phyloP scores from a whole-genome alignment of 2,113 vertebrate genomes.

The Mustelus asterias region DNA sequence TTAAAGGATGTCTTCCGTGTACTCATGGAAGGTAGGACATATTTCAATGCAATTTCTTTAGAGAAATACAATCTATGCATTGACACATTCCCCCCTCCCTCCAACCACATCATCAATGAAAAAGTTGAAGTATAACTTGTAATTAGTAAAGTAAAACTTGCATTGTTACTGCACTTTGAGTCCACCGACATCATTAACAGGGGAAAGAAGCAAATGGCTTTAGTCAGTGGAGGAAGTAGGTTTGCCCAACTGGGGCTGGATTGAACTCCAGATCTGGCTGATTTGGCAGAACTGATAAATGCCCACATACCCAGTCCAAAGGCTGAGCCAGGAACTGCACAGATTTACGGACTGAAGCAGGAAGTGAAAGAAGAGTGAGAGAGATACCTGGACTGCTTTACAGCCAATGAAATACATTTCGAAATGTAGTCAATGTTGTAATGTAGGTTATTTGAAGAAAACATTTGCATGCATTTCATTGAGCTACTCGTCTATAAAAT shows the following conservation, averaged over 20 bases:
- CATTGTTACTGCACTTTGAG: background rate
- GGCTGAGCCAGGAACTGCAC: background rate
- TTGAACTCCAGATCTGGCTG: background rate
- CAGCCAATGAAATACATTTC: background rate
- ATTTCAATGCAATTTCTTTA: too few species aligned
- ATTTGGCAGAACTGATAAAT: background rate
- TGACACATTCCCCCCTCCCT: background rate
- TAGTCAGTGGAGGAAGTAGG: background rate
- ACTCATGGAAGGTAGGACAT: constrained; percentile 82
- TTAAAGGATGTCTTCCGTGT: constrained; percentile 86
- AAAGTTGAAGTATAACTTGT: background rate
- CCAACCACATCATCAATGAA: background rate
- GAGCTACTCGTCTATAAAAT: background rate
- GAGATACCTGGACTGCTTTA: background rate
- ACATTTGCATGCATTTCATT: background rate
- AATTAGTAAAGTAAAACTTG: background rate
- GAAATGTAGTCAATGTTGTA: too few species aligned
- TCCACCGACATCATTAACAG: background rate
- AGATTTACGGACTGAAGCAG: too few species aligned
- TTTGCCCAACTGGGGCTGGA: background rate
- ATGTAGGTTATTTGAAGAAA: too few species aligned
- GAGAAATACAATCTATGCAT: background rate
- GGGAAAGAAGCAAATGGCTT: background rate
- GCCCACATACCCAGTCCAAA: background rate
- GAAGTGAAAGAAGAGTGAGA: background rate